Evolutionary conservation across 2,113 vertebrate genomes (phyloP), one percentile per base, ranked within the genome.

Genomic region (Zootoca vivipara): DNA sequence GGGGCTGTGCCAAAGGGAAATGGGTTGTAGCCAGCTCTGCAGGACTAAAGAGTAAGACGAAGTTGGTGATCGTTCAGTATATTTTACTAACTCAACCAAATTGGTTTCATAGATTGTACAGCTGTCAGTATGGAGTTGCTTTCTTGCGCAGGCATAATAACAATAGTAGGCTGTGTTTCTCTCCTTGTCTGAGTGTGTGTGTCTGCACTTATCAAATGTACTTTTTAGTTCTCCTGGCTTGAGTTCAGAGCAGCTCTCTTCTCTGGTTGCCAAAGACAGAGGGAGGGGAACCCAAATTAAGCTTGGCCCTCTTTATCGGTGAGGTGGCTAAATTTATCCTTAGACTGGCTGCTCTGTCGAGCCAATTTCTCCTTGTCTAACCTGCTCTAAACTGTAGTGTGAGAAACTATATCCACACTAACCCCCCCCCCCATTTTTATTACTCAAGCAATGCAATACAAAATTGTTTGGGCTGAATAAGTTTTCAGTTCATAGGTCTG

Each of bases 331-430:
- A 83, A 70, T 83, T 83, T 75, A 75, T 62, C 46, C 83, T 30
- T 75, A 46, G 52, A 4, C 46, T 1, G 20, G 83, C 70, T 75
- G 83, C 52, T 62, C 62, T 38, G 22, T 2, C 0, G 10, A 58
- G 83, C 70, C 83, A 16, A 33, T 40, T 64, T 62, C 33, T 58
- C 83, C 83, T 85, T 62, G 70, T 75, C 72, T 75, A 85, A 85
- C 52, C 70, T 73, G 33, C 16, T 58, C 70, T 30, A 58, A 62
- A 35, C 30, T 58, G 70, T 26, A 46, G 46, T 24, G n/a, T 58
- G 46, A 74, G 83, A 74, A 82, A 58, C 10, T 7, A 18, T 33
- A 67, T 2, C 7, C 79, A 82, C 22, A 10, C 15, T 10, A 52
- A 4, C 7, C 1, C 6, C 28, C 18, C 18, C 1, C 18, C 40